These are phyloP conservation scores for Pongo abelii DNA, from an alignment of 2,113 vertebrate species.

Conservation along the genomic window DNA sequence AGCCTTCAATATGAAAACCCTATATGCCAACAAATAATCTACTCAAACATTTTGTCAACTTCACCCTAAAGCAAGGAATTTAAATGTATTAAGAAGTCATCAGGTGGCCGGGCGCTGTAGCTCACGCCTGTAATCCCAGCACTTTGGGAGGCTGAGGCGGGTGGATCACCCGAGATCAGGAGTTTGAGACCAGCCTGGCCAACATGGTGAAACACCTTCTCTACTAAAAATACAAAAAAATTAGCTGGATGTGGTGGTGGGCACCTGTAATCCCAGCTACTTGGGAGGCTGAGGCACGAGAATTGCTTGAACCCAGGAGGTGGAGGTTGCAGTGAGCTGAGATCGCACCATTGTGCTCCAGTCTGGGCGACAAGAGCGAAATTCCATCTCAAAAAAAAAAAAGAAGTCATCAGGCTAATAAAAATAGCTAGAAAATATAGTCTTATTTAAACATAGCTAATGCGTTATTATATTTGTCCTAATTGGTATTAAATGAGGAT, in stretches of 20 bases:
- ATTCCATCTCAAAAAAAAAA: too few species aligned
- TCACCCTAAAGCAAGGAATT: not conserved
- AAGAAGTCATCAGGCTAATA: not conserved
- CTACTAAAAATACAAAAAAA: too few species aligned
- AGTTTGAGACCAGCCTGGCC: not conserved
- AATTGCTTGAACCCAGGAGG: too few species aligned
- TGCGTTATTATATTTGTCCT: not conserved
- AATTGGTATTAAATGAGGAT: not conserved
- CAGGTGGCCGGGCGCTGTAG: too few species aligned
- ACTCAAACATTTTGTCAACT: not conserved
- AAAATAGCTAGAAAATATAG: not conserved
- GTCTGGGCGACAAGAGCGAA: too few species aligned
- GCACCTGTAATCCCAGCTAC: too few species aligned
- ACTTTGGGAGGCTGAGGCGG: not conserved
- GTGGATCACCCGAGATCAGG: not conserved
- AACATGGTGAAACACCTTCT: too few species aligned
- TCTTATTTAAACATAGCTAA: not conserved
- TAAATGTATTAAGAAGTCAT: not conserved
- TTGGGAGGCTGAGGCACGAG: too few species aligned
- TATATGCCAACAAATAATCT: not conserved
- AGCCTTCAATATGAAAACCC: not conserved
- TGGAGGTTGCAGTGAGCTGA: too few species aligned
- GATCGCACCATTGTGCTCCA: too few species aligned
- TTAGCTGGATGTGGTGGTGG: too few species aligned
- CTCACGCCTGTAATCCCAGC: not conserved